Conservation (phyloP, 2,797 vertebrate genomes). For the Gobio occitaniae region DNA sequence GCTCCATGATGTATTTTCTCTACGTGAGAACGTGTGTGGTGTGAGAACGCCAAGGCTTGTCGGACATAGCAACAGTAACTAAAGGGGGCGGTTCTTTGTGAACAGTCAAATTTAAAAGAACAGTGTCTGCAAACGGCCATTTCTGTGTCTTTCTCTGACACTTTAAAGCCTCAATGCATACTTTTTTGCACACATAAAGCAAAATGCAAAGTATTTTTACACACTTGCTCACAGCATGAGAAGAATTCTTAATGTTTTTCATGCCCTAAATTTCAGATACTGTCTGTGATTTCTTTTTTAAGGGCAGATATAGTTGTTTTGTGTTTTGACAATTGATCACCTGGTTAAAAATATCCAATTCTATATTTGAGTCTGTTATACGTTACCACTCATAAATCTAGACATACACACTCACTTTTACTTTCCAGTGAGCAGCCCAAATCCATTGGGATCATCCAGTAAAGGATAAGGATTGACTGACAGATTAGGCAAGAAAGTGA, state of each 20-base stretch:
- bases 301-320: constrained; percentile 7
- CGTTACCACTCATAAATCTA: not conserved
- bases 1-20: too few species aligned
- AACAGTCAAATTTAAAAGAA: too few species aligned
- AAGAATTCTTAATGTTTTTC: constrained; percentile 65
- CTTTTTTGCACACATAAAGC: not conserved
- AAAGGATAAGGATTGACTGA: constrained; percentile 35
- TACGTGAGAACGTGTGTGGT: too few species aligned
- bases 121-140: too few species aligned
- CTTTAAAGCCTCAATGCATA: too few species aligned
- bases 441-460: constrained; percentile 10
- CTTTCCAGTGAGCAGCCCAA: constrained; percentile 19
- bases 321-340: constrained; percentile 3
- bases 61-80: too few species aligned
- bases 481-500: constrained; percentile 2
- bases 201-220: not conserved
- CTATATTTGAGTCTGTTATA: not conserved
- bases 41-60: too few species aligned
- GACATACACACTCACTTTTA: constrained; percentile 13
- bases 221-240: constrained; percentile 33
- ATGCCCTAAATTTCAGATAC: constrained; percentile 75
- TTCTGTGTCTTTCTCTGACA: too few species aligned
- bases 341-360: not conserved
- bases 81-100: too few species aligned
- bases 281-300: constrained; percentile 76